Evolutionary conservation across 2,888 invertebrate genomes (phyloP).

Genomic region (Drosophila peninsularis): DNA sequence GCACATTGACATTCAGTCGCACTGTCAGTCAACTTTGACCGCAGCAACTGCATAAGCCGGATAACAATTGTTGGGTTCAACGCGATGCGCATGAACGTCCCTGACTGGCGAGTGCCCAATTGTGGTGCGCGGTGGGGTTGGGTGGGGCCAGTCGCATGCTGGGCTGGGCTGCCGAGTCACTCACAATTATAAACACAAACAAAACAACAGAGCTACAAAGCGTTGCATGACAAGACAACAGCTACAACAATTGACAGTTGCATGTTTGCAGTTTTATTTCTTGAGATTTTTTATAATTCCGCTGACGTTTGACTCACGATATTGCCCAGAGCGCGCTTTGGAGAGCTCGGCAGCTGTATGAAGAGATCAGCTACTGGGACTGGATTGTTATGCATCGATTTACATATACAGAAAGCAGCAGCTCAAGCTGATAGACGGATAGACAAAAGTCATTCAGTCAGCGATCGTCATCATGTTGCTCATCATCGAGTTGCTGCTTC

Average conservation of each 20-base stretch:
- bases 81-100: slow-evolving; percentile 63
- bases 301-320: slow-evolving; percentile 48
- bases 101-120: slow-evolving; percentile 60
- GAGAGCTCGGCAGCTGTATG: slow-evolving; percentile 14
- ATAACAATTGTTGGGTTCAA: slow-evolving; percentile 55
- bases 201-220: slow-evolving; percentile 54
- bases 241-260: slow-evolving; percentile 51
- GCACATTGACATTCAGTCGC: slow-evolving; percentile 41
- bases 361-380: slow-evolving; percentile 53
- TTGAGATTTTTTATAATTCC: slow-evolving; percentile 33
- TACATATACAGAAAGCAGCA: slow-evolving; percentile 55
- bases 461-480: slow-evolving; percentile 22
- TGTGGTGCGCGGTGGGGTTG: slow-evolving; percentile 8
- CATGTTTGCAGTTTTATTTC: slow-evolving; percentile 63
- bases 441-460: slow-evolving; percentile 62
- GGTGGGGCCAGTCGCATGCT: background rate
- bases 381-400: slow-evolving; percentile 66
- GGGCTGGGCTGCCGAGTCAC: slow-evolving; percentile 19
- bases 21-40: slow-evolving; percentile 78
- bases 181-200: slow-evolving; percentile 66
- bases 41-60: slow-evolving; percentile 47
- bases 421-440: slow-evolving; percentile 38
- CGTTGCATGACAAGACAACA: slow-evolving; percentile 64
- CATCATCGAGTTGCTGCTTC: slow-evolving; percentile 40
- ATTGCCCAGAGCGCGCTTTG: slow-evolving; percentile 25